Evolutionary conservation across 2,113 vertebrate species (phyloP), one percentile per base, ranked within the genome.

Genomic region (Halichoerus grypus): DNA sequence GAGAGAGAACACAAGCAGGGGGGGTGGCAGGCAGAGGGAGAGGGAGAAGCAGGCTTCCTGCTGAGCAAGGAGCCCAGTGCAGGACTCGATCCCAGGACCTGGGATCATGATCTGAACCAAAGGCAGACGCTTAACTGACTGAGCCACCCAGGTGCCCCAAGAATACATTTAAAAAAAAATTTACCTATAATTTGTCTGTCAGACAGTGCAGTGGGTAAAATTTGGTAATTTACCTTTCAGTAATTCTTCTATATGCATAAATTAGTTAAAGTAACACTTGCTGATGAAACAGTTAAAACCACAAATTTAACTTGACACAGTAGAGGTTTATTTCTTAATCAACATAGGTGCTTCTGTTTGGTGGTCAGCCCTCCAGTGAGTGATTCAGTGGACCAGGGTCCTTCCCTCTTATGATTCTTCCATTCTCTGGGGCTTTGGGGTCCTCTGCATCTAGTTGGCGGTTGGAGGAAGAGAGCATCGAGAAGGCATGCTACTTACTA

Each of bases 211-310:
- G 84, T 9, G 63, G 61, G 49, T 92, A 85, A 91, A 84, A 59
- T 69, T 57, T 81, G 51, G 22, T 46, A 49, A 21, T 81, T 95
- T 88, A 72, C 24, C 31, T 89, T 77, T 79, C 31, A 94, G n/a
- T 22, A 69, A 14, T 57, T 69, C 90, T 94, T 87, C 39, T 92
- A 1, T 42, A 16, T 95, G 39, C 86, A 3, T 22, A 0, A 83
- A 21, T 69, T 65, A 87, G 49, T 92, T 88, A 74, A 42, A 18
- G 10, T 65, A 88, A 71, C 46, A 93, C 24, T 67, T 72, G 46
- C n/a, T 94, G 33, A 88, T 21, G 81, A 94, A 92, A 74, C 46
- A 65, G 55, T 49, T 42, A 95, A 95, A 93, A 85, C 28, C 57
- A 63, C 28, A 39, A 22, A 77, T 76, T 55, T 36, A 53, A 36